A percentile compares a stretch with the other conserved stretches of the same genome.
Evolutionary conservation across 2,113 vertebrate genomes (phyloP).

Genomic region (Motacilla tschutschensis): DNA sequence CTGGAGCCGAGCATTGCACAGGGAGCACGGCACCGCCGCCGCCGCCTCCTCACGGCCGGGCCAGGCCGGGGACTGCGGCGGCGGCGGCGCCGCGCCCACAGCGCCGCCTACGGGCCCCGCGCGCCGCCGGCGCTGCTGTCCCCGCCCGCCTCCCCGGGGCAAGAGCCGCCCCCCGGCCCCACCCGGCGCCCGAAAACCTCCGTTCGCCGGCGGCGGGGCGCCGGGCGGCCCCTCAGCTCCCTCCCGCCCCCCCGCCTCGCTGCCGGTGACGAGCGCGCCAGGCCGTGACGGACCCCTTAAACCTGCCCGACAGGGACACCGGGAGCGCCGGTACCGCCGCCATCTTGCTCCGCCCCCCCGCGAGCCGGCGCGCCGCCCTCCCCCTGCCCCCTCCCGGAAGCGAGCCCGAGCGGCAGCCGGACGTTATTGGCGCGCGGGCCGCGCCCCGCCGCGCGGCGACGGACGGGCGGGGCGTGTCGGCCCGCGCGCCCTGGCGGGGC

Average conservation of each 20-base stretch:
- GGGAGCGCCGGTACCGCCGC: neutral
- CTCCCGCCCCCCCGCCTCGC: neutral
- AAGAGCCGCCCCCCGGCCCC: neutral
- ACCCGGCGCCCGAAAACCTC: neutral
- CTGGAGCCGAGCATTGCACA: accelerated
- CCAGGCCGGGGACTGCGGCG: too few species aligned
- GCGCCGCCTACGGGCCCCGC: neutral
- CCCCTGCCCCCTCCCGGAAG: too few species aligned
- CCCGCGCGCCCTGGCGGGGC: too few species aligned
- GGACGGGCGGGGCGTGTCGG: too few species aligned
- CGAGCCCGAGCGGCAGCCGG: too few species aligned
- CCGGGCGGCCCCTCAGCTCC: neutral
- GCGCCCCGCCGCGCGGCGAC: too few species aligned
- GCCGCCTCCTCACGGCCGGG: accelerated
- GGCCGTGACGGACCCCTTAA: neutral
- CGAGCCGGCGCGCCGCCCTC: neutral
- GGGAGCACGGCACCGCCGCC: accelerated
- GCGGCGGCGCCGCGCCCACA: neutral
- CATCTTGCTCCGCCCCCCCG: neutral
- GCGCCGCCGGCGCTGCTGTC: neutral
- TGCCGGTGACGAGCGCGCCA: neutral
- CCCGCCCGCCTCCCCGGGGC: neutral
- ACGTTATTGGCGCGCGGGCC: too few species aligned
- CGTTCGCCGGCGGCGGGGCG: neutral
- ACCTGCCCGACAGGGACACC: neutral